phyloP scores from a whole-genome alignment of 2,113 vertebrate species.

The Oophaga pumilio region DNA sequence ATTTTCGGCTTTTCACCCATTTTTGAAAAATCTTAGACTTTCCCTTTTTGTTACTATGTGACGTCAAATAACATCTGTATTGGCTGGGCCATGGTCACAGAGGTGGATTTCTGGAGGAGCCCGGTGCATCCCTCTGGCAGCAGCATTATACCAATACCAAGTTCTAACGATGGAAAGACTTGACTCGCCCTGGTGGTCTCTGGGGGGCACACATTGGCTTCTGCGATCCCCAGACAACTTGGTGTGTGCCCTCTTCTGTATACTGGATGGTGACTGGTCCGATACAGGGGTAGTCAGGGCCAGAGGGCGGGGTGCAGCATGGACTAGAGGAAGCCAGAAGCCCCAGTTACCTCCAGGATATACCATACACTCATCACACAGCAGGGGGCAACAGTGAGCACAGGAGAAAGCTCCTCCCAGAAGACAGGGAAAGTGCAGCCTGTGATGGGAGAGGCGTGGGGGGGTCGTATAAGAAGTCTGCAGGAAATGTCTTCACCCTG shows the following conservation, averaged over 20 bases:
- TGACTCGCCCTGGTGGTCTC: neutral
- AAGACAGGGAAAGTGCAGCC: neutral
- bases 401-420: neutral
- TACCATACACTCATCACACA: neutral
- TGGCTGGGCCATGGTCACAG: too few species aligned
- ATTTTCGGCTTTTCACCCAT: too few species aligned
- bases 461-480: neutral
- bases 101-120: too few species aligned
- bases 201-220: too few species aligned
- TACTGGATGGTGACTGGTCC: neutral
- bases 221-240: too few species aligned
- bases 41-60: too few species aligned
- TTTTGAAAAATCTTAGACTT: too few species aligned
- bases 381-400: neutral
- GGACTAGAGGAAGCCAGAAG: neutral
- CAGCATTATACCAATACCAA: neutral
- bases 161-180: neutral
- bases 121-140: too few species aligned
- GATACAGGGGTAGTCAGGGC: neutral
- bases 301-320: neutral
- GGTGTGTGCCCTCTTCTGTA: too few species aligned
- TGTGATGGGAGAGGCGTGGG: neutral
- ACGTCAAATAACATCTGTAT: too few species aligned
- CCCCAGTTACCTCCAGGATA: neutral
- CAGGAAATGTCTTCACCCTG: neutral